phyloP scores from a whole-genome alignment of 2,797 vertebrate genomes.

The Acridotheres tristis region DNA sequence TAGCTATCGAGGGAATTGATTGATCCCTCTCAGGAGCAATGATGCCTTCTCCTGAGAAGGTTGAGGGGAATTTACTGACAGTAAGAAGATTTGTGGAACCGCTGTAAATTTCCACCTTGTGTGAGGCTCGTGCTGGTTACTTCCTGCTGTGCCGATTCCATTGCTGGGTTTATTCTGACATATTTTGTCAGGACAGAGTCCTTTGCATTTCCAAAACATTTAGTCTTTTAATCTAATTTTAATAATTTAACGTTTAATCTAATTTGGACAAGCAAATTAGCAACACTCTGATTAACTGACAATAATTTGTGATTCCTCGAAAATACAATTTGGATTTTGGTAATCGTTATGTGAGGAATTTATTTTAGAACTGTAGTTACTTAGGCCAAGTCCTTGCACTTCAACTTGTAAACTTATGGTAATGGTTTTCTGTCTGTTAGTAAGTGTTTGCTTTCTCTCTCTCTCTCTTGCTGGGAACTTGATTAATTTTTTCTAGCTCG shows the following conservation, averaged over 20 bases:
- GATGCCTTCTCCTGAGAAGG: conserved; percentile 33
- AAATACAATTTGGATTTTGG: background rate
- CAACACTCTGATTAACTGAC: background rate
- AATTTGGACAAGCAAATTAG: background rate
- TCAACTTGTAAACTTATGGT: background rate
- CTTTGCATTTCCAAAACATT: background rate
- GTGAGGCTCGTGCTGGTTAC: background rate
- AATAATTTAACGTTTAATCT: background rate
- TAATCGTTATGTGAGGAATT: background rate
- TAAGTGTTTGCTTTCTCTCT: background rate
- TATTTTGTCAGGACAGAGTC: background rate
- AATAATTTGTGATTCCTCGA: background rate
- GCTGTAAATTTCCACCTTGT: conserved; percentile 43
- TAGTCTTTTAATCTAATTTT: background rate
- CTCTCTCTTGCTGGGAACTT: background rate
- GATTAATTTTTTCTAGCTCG: background rate
- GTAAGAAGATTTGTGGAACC: conserved; percentile 57
- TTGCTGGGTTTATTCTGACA: background rate
- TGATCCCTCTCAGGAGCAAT: conserved; percentile 16
- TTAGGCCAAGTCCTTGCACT: background rate
- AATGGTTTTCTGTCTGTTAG: background rate
- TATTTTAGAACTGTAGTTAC: background rate
- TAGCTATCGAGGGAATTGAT: background rate
- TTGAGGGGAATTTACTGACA: conserved; percentile 49
- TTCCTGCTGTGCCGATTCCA: background rate